Conservation (phyloP, 1,140 invertebrate genomes). For the Watersipora subatra region DNA sequence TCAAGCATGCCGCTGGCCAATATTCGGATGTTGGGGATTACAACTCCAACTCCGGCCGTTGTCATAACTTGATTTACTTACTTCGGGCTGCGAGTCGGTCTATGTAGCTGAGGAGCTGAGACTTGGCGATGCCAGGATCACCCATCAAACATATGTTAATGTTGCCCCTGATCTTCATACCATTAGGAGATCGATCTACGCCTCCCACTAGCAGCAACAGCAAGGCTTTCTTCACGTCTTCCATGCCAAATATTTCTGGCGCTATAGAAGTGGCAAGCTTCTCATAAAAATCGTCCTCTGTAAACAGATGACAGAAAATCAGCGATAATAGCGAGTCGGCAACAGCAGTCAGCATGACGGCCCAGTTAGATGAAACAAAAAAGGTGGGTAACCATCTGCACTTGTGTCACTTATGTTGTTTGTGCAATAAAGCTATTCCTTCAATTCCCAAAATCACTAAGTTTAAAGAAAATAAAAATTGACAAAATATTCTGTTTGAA, state of each 20-base stretch:
- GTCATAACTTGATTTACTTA: too few relatives aligned
- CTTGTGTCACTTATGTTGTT: too few relatives aligned
- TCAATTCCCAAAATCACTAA: too few relatives aligned
- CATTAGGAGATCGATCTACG: conserved; percentile 68
- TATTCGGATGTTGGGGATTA: too few relatives aligned
- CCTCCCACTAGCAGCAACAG: conserved; percentile 86
- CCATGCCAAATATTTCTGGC: conserved; percentile 96
- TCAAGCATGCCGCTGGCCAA: too few relatives aligned
- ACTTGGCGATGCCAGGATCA: conserved; percentile 98
- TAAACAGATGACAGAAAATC: conserved; percentile 8
- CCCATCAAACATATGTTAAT: conserved; percentile 99
- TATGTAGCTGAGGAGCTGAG: conserved; percentile 87
- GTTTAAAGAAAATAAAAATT: too few relatives aligned
- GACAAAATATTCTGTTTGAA: too few relatives aligned
- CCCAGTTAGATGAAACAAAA: too few relatives aligned
- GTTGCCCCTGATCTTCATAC: conserved; percentile 65
- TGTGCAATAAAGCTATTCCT: too few relatives aligned
- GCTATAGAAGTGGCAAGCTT: conserved; percentile 84
- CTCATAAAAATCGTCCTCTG: conserved; percentile 76
- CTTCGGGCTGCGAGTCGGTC: conserved; percentile 79
- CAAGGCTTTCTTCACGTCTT: conserved; percentile 95
- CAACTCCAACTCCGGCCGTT: too few relatives aligned
- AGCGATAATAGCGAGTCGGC: too few relatives aligned
- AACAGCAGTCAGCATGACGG: too few relatives aligned
- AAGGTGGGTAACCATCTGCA: background rate